These are phyloP conservation scores for Vulpes lagopus DNA, from an alignment of 2,113 vertebrate species.

Conservation along the genomic window DNA sequence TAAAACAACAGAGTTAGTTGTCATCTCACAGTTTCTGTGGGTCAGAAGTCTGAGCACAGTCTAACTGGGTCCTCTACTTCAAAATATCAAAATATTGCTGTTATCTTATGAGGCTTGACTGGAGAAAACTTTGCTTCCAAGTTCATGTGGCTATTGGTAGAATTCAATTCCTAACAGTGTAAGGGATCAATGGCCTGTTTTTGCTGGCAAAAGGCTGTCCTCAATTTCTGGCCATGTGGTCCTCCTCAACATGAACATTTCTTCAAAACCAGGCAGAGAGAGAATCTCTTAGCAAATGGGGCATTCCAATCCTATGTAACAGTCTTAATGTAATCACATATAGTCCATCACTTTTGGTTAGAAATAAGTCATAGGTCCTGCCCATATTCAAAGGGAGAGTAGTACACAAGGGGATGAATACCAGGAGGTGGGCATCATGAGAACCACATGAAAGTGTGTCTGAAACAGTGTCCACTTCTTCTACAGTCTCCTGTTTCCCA, in stretches of 20 bases:
- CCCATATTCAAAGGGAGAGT: not conserved
- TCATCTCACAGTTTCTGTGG: not conserved
- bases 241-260: not conserved
- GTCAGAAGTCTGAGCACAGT: not conserved
- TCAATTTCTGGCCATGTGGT: not conserved
- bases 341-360: not conserved
- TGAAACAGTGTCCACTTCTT: not conserved
- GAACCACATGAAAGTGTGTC: not conserved
- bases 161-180: not conserved
- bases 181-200: not conserved
- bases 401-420: not conserved
- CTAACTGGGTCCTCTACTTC: not conserved
- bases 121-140: not conserved
- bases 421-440: not conserved
- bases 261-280: not conserved
- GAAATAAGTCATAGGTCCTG: not conserved
- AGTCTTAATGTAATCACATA: not conserved
- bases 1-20: constrained; percentile 6
- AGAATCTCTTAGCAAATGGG: not conserved
- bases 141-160: not conserved
- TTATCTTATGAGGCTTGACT: not conserved
- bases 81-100: not conserved
- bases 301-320: not conserved
- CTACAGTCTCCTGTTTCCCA: not conserved
- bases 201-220: not conserved